Conservation (phyloP, 2,888 invertebrate species). For the Rapana venosa region DNA sequence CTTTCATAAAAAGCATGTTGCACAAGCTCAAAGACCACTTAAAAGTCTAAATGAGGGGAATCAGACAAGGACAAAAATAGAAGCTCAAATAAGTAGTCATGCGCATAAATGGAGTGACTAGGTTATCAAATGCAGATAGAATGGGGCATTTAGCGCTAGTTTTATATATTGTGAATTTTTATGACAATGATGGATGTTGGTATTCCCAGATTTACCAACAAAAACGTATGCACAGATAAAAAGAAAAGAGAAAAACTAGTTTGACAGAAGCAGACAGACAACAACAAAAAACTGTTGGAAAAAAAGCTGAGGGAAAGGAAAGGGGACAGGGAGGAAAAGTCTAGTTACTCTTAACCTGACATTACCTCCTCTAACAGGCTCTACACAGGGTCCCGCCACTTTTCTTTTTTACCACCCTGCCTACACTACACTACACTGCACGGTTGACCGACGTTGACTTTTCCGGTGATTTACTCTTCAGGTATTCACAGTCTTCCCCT, state of each 20-base stretch:
- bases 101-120: too few relatives aligned
- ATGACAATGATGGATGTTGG: too few relatives aligned
- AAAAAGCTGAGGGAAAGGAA: background rate
- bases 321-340: background rate
- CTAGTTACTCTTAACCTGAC: background rate
- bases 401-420: background rate
- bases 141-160: too few relatives aligned
- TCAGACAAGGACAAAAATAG: too few relatives aligned
- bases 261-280: background rate
- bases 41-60: too few relatives aligned
- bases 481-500: background rate
- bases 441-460: constrained; percentile 6
- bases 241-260: background rate
- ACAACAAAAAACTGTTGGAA: background rate
- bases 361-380: too few relatives aligned
- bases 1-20: too few relatives aligned
- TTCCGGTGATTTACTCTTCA: constrained; percentile 7
- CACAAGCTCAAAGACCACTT: too few relatives aligned
- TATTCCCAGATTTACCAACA: background rate
- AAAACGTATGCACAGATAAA: background rate
- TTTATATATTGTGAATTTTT: too few relatives aligned
- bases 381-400: background rate
- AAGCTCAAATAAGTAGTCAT: too few relatives aligned
- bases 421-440: background rate
- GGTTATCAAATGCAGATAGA: too few relatives aligned